These are phyloP conservation scores for Aurelia aurita DNA, from an alignment of 30 jellyfish, hydroid and myxozoan species.

Conservation along the genomic window DNA sequence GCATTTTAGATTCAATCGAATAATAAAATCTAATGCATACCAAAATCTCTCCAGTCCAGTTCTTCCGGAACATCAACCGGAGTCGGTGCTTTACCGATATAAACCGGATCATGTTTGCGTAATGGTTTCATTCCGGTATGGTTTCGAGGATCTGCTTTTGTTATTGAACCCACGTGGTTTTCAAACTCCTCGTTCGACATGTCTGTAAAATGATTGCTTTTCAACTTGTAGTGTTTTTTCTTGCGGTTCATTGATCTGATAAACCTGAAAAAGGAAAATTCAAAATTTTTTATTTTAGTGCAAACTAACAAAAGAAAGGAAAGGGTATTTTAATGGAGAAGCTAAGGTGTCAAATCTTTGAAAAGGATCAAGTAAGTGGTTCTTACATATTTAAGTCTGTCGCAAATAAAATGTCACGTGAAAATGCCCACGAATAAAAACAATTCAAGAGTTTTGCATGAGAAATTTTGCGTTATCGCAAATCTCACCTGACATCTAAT, in stretches of 20 bases:
- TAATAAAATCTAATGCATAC: constrained; percentile 13
- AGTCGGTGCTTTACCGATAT: constrained; percentile 69
- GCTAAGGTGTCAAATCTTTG: no score
- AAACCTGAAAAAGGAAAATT: constrained; percentile 48
- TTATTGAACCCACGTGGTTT: constrained; percentile 72
- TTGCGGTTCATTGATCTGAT: constrained; percentile 87
- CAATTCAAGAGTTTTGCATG: no score
- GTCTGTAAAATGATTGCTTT: constrained; percentile 85
- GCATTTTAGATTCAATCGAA: no score
- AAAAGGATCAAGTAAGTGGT: no score
- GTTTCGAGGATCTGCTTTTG: constrained; percentile 76
- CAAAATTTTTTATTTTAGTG: no score
- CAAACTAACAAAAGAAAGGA: no score
- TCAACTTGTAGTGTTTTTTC: constrained; percentile 54
- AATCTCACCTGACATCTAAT: no score
- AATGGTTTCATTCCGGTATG: constrained; percentile 84
- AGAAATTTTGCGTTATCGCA: no score
- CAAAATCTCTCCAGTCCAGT: constrained; percentile 97
- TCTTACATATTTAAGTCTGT: no score
- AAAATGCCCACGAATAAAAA: no score
- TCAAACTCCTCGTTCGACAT: constrained; percentile 79
- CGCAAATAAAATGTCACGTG: no score
- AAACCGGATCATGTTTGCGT: constrained; percentile 63
- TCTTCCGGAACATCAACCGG: constrained; percentile 88
- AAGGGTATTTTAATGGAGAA: no score